Evolutionary conservation across 2,797 vertebrate species (phyloP), one percentile per base, ranked within the genome.

Genomic region (Mico argentatus): DNA sequence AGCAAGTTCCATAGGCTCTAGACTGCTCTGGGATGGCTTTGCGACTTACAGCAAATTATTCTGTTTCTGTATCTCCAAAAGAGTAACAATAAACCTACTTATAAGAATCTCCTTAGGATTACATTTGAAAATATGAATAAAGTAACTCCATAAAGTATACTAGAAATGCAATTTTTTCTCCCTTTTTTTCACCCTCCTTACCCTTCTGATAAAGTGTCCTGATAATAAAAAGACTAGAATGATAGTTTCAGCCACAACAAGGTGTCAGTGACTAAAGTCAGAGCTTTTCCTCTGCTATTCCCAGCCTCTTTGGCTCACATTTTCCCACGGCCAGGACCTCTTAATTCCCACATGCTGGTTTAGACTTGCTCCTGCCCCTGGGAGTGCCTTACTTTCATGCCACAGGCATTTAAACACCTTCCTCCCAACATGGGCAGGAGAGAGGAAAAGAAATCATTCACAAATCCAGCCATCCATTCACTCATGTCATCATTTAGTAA

Each of bases 371-470:
- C 48, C 41, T 70, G 13, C 27, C 30, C 39, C 15, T 17, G 15
- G 15, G 19, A 83, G 22, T 36, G 22, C 12, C 33, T 39, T 7
- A 41, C 15, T 70, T 91, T 89, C 57, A 81, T 52, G 57, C 52
- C 44, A 73, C 36, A 88, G 26, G 19, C 13, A 90, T 57, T 92
- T 57, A 95, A 94, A 92, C 50, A 94, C 75, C 81, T 79, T 81
- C 72, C 8, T 86, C 30, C 30, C 52, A 64, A 44, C 9, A 3
- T 3, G 5, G 4, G 19, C 30, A 30, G 3, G 20, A 4, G 17
- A 19, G 22, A 70, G 39, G 26, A 76, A 80, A 46, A 90, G 19
- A 82, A 89, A 83, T 72, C 72, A 89, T 83, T 91, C 75, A 86
- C 39, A 64, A 88, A 84, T 57, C 44, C 9, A 96, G 39, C 26